These are phyloP conservation scores for Periphyllus acericola DNA, from an alignment of 2,888 invertebrate genomes.

Conservation along the genomic window DNA sequence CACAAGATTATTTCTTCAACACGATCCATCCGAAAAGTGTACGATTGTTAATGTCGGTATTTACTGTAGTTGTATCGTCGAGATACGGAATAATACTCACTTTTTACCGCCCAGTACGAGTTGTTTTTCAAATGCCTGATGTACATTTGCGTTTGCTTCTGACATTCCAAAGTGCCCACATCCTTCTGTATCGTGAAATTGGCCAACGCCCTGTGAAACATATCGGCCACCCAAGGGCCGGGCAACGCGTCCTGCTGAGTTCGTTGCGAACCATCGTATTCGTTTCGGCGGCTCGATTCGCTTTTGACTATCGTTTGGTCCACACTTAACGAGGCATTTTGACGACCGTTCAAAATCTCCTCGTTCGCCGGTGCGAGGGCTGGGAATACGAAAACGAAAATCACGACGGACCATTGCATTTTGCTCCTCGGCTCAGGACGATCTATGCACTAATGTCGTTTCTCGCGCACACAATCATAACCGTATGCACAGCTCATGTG, in stretches of 20 bases:
- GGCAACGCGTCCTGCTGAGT: neutral
- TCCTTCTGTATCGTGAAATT: neutral
- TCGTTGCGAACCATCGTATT: neutral
- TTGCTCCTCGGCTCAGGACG: neutral
- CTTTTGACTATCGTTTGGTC: neutral
- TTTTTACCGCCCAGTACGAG: conserved; percentile 40
- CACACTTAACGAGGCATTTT: neutral
- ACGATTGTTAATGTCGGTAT: too few relatives aligned
- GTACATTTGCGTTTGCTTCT: conserved; percentile 24
- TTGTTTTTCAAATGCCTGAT: conserved; percentile 18
- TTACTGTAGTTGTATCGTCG: too few relatives aligned
- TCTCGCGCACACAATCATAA: too few relatives aligned
- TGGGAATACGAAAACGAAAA: neutral
- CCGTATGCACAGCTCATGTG: too few relatives aligned
- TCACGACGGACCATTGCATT: neutral
- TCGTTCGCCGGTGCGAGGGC: neutral
- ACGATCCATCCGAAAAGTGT: neutral
- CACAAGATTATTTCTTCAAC: too few relatives aligned
- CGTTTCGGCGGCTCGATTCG: neutral
- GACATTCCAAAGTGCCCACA: conserved; percentile 62
- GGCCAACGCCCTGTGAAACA: conserved; percentile 10
- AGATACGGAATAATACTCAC: neutral
- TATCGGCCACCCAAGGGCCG: neutral
- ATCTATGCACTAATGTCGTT: too few relatives aligned
- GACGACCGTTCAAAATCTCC: neutral